Conservation (phyloP, 2,797 vertebrate genomes). For the Buphagus erythrorhynchus region DNA sequence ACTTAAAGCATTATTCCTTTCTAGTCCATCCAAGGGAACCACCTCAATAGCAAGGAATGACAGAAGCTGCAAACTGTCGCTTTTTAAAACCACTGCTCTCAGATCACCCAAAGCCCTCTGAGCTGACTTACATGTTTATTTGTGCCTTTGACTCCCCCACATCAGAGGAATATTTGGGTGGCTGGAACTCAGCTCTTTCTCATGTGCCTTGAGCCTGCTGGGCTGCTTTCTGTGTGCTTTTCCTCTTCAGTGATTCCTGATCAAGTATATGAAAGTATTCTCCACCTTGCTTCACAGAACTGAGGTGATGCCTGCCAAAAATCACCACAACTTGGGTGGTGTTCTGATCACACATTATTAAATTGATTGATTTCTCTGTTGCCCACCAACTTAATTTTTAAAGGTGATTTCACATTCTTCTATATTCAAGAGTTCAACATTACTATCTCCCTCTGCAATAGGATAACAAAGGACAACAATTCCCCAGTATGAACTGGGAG, state of each 20-base stretch:
- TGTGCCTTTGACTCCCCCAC: not conserved
- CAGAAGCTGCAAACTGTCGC: not conserved
- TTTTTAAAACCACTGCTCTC: not conserved
- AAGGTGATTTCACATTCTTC: not conserved
- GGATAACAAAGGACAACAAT: not conserved
- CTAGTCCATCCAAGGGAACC: not conserved
- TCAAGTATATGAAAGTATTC: slow-evolving; percentile 75
- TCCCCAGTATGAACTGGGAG: not conserved
- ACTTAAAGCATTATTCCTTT: not conserved
- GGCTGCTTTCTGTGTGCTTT: slow-evolving; percentile 6
- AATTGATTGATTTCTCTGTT: not conserved
- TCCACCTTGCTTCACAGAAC: slow-evolving; percentile 71
- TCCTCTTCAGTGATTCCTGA: slow-evolving; percentile 68
- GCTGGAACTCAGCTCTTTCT: slow-evolving; percentile 49
- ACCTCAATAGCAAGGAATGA: not conserved
- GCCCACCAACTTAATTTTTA: not conserved
- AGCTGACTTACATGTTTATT: not conserved
- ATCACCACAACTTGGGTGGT: not conserved
- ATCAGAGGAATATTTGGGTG: slow-evolving; percentile 10
- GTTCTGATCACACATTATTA: not conserved
- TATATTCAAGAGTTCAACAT: not conserved
- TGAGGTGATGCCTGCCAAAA: slow-evolving; percentile 70
- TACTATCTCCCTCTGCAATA: not conserved
- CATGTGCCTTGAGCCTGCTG: slow-evolving; percentile 8
- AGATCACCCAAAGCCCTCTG: not conserved